Evolutionary conservation across 2,113 vertebrate species (phyloP), one percentile per base, ranked within the genome.

Genomic region (Gymnogyps californianus): DNA sequence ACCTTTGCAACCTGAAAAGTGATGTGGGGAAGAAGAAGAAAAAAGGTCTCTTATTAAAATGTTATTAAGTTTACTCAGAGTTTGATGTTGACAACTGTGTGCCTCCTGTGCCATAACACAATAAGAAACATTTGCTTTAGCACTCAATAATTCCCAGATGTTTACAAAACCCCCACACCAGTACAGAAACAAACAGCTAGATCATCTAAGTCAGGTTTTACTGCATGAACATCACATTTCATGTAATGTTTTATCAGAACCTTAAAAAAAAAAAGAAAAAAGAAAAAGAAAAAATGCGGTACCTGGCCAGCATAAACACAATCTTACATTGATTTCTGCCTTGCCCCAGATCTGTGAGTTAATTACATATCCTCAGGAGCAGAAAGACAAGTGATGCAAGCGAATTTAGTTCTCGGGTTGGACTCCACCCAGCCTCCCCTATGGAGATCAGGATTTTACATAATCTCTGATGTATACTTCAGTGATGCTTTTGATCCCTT

Each of bases 101-200:
- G 13, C 8, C 49, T 44, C 47, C 83, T 1, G 22, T 1, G 25
- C 62, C 21, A 1, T 3, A 2, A 19, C 62, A 36, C 42, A 14
- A 0, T 0, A 6, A 17, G 11, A 8, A 70, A 44, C 0, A 0
- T 15, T 21, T 16, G 34, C 34, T 7, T 47, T 0, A 16, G 61
- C 0, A 10, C 22, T 42, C 26, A 2, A 0, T 1, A 31, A 40
- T 0, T 44, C 80, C 51, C 81, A 79, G 38, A 4, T 15, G 59
- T 11, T 54, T 3, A 54, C 12, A 32, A 47, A 25, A 6, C 5
- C 28, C 29, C 13, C 38, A 4, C 17, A 20, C 1, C 7, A 9
- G 51, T 1, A 9, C 21, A 16, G 49, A 47, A 52, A 36, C 34
- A 31, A 81, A 31, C 13, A 47, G 28, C 1, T 3, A 11, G 12